A percentile compares a stretch with the other conserved stretches of the same genome.
These are phyloP conservation scores for Pampus argenteus DNA, from an alignment of 2,797 vertebrate genomes.

Conservation along the genomic window DNA sequence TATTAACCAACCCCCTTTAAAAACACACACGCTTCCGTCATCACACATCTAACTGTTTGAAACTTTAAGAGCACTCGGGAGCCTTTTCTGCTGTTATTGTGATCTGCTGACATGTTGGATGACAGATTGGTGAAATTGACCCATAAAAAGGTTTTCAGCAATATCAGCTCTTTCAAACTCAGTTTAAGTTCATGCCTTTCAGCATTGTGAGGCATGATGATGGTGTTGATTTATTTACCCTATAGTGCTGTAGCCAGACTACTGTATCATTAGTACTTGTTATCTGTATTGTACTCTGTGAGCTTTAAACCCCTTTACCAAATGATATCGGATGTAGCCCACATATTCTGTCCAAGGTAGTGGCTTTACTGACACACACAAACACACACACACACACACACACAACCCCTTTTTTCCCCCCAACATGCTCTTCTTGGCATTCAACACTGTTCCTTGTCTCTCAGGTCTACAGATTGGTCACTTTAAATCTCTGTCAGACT, in stretches of 20 bases:
- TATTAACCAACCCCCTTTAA: background rate
- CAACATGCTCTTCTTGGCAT: conserved; percentile 50
- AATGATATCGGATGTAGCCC: background rate
- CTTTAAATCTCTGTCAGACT: conserved; percentile 84
- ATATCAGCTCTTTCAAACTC: conserved; percentile 54
- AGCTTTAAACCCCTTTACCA: conserved; percentile 14
- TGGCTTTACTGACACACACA: background rate
- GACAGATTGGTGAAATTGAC: conserved; percentile 27
- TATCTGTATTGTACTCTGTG: conserved; percentile 16
- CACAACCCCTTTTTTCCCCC: background rate
- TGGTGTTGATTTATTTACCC: conserved; percentile 59
- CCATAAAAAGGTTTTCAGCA: conserved; percentile 45
- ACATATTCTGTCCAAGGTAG: conserved; percentile 1
- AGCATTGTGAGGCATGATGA: conserved; percentile 34
- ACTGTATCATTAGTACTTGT: conserved; percentile 42
- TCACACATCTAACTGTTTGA: background rate
- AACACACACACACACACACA: no score
- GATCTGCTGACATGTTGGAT: conserved; percentile 26
- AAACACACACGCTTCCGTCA: background rate
- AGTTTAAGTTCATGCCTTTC: conserved; percentile 49
- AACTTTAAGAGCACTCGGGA: background rate
- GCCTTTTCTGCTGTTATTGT: conserved; percentile 28
- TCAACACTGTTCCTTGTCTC: conserved; percentile 64
- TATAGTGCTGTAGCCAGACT: conserved; percentile 34
- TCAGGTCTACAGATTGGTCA: conserved; percentile 75